Evolutionary conservation across 2,888 invertebrate genomes (phyloP).

Genomic region (Tachina lurida): DNA sequence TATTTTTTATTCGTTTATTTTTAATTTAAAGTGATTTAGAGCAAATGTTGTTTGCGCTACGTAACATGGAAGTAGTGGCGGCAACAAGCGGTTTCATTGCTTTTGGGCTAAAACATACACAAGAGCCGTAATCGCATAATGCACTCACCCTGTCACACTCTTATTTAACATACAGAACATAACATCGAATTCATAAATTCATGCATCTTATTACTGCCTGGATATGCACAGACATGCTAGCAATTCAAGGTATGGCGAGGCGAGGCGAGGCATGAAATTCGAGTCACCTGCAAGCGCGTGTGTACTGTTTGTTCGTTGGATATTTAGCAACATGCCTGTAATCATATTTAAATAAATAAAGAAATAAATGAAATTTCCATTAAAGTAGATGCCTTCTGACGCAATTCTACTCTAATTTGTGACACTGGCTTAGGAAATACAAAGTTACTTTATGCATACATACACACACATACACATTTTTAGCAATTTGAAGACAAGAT

Average conservation of each 20-base stretch:
- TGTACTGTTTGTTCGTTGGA: not conserved
- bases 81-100: conserved; percentile 11
- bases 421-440: conserved; percentile 60
- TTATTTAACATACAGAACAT: conserved; percentile 46
- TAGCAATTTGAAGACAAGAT: conserved; percentile 29
- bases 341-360: conserved; percentile 25
- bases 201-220: conserved; percentile 45
- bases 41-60: conserved; percentile 16
- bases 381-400: conserved; percentile 58
- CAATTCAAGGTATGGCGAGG: too few relatives aligned
- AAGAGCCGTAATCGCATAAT: conserved; percentile 2
- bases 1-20: conserved; percentile 28
- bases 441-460: not conserved
- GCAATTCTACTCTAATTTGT: conserved; percentile 69
- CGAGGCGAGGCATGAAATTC: not conserved
- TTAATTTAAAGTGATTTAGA: conserved; percentile 40
- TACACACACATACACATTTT: not conserved
- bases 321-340: conserved; percentile 24
- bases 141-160: conserved; percentile 36
- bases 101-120: not conserved
- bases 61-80: conserved; percentile 38
- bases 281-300: not conserved
- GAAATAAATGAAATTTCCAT: conserved; percentile 49
- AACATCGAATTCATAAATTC: conserved; percentile 33
- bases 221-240: not conserved